A percentile compares a stretch with the other conserved stretches of the same genome.
Evolutionary conservation across 2,888 invertebrate genomes (phyloP).

Genomic region (Drosophila barbarae): DNA sequence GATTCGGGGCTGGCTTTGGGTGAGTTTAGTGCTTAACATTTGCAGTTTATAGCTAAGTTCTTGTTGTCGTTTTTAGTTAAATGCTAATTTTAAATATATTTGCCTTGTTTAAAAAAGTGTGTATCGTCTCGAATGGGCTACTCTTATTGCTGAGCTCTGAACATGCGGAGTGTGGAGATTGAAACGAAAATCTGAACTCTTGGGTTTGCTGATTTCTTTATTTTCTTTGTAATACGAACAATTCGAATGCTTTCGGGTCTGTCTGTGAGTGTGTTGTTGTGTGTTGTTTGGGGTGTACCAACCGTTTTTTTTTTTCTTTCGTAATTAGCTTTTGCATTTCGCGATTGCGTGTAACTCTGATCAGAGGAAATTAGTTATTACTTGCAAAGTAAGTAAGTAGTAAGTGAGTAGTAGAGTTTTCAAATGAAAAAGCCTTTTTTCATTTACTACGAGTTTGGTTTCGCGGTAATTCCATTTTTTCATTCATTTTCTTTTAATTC

Average conservation of each 20-base stretch:
- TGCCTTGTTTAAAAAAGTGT: slow-evolving; percentile 46
- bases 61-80: slow-evolving; percentile 57
- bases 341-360: slow-evolving; percentile 62
- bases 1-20: slow-evolving; percentile 29
- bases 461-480: slow-evolving; percentile 23
- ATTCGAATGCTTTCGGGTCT: slow-evolving; percentile 35
- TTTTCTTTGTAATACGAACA: slow-evolving; percentile 59
- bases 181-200: slow-evolving; percentile 55
- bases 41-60: slow-evolving; percentile 61
- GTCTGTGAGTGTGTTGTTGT: slow-evolving; percentile 16
- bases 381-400: slow-evolving; percentile 53
- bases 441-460: slow-evolving; percentile 36
- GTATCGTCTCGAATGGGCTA: slow-evolving; percentile 44
- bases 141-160: slow-evolving; percentile 45
- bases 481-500: slow-evolving; percentile 46
- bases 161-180: slow-evolving; percentile 55
- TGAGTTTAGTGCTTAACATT: slow-evolving; percentile 62
- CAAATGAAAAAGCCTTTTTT: slow-evolving; percentile 39
- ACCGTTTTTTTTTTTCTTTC: slow-evolving; percentile 41
- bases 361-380: slow-evolving; percentile 58
- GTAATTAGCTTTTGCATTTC: slow-evolving; percentile 55
- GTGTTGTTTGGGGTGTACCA: slow-evolving; percentile 52
- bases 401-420: slow-evolving; percentile 48
- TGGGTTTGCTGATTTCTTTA: slow-evolving; percentile 52
- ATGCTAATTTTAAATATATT: slow-evolving; percentile 65